Percentiles rank a stretch among this genome's conserved stretches.
Conservation (phyloP, 2,888 invertebrate species). For the Acanthosepion esculentum region DNA sequence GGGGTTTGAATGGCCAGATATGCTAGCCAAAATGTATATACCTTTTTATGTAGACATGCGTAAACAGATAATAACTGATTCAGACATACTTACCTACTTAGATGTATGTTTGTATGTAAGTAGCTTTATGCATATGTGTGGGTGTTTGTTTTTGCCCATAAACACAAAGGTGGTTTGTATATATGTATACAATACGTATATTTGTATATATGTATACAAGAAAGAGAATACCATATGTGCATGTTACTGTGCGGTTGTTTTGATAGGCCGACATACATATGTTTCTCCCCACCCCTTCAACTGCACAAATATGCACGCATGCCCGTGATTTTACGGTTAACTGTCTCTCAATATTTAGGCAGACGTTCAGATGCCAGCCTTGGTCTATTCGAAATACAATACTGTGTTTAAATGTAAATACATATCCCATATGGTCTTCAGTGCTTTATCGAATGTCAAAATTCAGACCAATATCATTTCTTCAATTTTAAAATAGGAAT, state of each 20-base stretch:
- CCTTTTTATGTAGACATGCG: constrained; percentile 23
- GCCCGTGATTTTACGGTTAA: background rate
- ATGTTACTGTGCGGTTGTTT: background rate
- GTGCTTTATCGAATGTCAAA: background rate
- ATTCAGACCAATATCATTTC: background rate
- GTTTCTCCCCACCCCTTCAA: background rate
- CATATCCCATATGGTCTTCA: background rate
- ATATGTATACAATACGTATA: background rate
- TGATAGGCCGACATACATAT: background rate
- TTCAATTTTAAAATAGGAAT: background rate
- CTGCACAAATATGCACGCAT: background rate
- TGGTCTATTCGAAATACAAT: constrained; percentile 9
- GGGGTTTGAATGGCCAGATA: background rate
- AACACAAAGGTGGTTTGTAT: background rate
- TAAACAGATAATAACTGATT: background rate
- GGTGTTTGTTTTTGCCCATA: background rate
- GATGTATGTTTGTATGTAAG: background rate
- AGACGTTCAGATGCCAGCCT: background rate
- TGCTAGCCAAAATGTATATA: constrained; percentile 12
- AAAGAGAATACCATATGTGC: background rate
- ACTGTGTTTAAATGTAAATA: constrained; percentile 8
- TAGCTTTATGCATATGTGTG: background rate
- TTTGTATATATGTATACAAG: background rate
- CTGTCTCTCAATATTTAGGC: background rate
- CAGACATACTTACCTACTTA: background rate